Evolutionary conservation across 2,113 vertebrate genomes (phyloP).

Genomic region (Oreochromis tanganicae): DNA sequence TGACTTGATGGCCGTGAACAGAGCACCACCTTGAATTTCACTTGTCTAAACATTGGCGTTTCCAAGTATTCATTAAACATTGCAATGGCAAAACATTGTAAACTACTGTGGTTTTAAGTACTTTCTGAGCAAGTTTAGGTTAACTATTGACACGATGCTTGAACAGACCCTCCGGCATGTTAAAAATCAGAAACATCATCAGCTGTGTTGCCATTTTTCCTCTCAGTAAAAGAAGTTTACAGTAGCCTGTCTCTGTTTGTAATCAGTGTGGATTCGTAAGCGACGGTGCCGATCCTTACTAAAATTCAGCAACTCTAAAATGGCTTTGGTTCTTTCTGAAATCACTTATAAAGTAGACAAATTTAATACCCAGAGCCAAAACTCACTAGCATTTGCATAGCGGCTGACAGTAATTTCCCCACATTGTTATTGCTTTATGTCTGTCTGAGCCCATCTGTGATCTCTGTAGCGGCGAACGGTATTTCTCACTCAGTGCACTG

Average conservation of each 20-base stretch:
- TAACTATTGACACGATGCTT: accelerated
- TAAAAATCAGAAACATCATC: neutral
- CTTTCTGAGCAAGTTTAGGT: neutral
- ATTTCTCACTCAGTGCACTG: neutral
- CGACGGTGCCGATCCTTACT: neutral
- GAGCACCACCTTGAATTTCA: neutral
- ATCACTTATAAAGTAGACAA: neutral
- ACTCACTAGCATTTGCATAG: neutral
- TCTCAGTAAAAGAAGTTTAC: neutral
- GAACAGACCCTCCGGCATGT: accelerated
- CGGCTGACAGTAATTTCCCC: neutral
- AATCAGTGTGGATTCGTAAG: accelerated
- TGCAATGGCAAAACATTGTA: accelerated
- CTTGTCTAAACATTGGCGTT: accelerated
- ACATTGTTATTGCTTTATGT: slow-evolving; percentile 19
- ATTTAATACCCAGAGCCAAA: neutral
- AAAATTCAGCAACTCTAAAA: neutral
- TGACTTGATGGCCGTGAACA: neutral
- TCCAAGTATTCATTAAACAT: neutral
- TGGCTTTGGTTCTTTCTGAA: neutral
- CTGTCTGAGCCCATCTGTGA: slow-evolving; percentile 30
- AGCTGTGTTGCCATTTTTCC: neutral
- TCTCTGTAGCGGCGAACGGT: neutral
- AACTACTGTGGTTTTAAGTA: neutral
- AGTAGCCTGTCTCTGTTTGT: neutral